phyloP scores from a whole-genome alignment of 2,797 vertebrate genomes.

The Alcedo quadribrachys region DNA sequence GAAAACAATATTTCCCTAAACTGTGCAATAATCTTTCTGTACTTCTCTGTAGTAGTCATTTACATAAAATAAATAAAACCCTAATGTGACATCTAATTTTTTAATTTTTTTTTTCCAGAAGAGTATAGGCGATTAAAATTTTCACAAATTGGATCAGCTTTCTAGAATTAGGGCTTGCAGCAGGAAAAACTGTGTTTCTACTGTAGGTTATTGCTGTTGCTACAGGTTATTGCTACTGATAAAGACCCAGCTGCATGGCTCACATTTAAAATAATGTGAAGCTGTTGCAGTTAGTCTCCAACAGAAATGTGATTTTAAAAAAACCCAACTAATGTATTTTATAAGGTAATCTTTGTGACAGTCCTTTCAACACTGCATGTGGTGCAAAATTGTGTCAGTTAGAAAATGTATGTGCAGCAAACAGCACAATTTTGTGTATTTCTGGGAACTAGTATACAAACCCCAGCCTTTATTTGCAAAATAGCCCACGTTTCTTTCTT shows the following conservation, averaged over 20 bases:
- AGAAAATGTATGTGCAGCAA: background rate
- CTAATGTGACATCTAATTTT: background rate
- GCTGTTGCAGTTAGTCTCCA: background rate
- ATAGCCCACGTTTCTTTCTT: background rate
- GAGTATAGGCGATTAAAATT: background rate
- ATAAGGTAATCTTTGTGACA: background rate
- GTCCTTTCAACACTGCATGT: background rate
- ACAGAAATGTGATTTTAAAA: background rate
- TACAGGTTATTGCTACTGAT: background rate
- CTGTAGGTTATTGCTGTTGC: background rate
- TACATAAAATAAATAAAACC: background rate
- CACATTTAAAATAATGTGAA: background rate
- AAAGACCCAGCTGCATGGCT: background rate
- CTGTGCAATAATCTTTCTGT: background rate
- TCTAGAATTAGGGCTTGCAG: background rate
- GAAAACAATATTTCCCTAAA: background rate
- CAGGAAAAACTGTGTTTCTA: background rate
- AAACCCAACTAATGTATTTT: background rate
- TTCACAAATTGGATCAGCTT: background rate
- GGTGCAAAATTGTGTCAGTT: background rate
- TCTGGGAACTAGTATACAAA: background rate
- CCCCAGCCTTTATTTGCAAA: background rate
- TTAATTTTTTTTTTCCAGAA: background rate
- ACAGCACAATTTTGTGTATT: background rate
- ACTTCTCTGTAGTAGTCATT: background rate